Evolutionary conservation across 2,888 invertebrate genomes (phyloP).

Genomic region (Hecatera dysodea): DNA sequence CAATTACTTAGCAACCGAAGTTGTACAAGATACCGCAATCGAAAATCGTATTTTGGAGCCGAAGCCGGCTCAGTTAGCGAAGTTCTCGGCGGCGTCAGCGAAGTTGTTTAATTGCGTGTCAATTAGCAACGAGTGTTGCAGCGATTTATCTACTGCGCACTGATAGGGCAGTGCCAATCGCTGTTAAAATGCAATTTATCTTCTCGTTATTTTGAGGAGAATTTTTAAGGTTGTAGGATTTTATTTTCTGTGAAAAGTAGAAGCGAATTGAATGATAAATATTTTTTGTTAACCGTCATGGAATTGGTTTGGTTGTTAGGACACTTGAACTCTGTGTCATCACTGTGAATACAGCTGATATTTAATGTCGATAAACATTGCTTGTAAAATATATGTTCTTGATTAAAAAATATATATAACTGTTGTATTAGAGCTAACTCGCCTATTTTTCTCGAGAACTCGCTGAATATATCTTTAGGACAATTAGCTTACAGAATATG

Average conservation of each 20-base stretch:
- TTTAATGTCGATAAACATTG: slow-evolving; percentile 75
- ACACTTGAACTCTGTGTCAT: slow-evolving; percentile 75
- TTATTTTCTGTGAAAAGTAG: background rate
- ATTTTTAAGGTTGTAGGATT: slow-evolving; percentile 7
- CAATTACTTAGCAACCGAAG: slow-evolving; percentile 28
- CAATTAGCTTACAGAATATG: too few species aligned
- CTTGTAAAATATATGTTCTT: slow-evolving; percentile 60
- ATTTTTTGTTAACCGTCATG: background rate
- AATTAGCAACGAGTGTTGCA: slow-evolving; percentile 53
- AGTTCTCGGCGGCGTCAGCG: slow-evolving; percentile 44
- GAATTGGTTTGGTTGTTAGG: slow-evolving; percentile 53
- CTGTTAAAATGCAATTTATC: slow-evolving; percentile 50
- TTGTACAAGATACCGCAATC: slow-evolving; percentile 41
- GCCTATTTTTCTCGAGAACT: slow-evolving; percentile 83
- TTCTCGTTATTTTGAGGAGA: slow-evolving; percentile 30
- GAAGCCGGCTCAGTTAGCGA: slow-evolving; percentile 23
- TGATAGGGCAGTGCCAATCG: slow-evolving; percentile 56
- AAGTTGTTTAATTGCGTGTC: slow-evolving; percentile 60
- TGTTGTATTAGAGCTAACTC: slow-evolving; percentile 76
- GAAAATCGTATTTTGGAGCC: slow-evolving; percentile 41
- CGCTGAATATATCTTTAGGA: slow-evolving; percentile 58
- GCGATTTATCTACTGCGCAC: slow-evolving; percentile 54
- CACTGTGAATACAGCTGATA: slow-evolving; percentile 67
- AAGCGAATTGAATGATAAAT: background rate
- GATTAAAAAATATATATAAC: slow-evolving; percentile 57